These are phyloP conservation scores for Bergia sp. DNA, from an alignment of 92 coral and sea anemone species.

Conservation along the genomic window DNA sequence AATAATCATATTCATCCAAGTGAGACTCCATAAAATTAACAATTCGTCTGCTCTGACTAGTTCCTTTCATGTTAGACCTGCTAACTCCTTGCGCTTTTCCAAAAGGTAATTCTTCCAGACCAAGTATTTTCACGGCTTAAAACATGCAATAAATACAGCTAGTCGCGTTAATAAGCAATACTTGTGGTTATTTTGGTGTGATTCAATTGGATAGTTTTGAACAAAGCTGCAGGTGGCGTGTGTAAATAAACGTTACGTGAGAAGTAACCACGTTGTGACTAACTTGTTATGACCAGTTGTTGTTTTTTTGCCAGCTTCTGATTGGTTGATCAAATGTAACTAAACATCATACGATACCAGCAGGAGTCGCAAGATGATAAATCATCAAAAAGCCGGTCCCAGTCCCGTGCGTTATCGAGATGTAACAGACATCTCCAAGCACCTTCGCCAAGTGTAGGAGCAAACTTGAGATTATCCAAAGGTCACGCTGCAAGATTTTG, in stretches of 20 bases:
- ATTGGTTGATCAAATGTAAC: not conserved
- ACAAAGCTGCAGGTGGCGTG: not conserved
- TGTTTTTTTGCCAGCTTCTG: not conserved
- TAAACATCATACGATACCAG: not conserved
- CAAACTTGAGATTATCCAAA: too few relatives aligned
- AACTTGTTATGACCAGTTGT: not conserved
- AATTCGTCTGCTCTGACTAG: slow-evolving; percentile 64
- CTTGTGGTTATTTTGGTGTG: not conserved
- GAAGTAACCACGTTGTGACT: not conserved
- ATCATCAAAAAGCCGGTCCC: too few relatives aligned
- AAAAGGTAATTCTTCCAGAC: not conserved
- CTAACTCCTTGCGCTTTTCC: not conserved
- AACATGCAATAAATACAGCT: not conserved
- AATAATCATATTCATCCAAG: slow-evolving; percentile 87
- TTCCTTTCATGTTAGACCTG: slow-evolving; percentile 58
- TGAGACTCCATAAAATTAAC: slow-evolving; percentile 58
- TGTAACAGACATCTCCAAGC: too few relatives aligned
- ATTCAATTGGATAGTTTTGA: not conserved
- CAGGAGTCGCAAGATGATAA: too few relatives aligned
- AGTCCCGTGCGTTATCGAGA: too few relatives aligned
- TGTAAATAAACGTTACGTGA: slow-evolving; percentile 11
- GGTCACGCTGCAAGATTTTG: too few relatives aligned
- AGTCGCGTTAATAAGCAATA: not conserved
- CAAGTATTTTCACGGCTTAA: not conserved
- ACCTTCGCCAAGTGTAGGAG: too few relatives aligned